These are phyloP conservation scores for Bucco capensis DNA, from an alignment of 2,113 vertebrate genomes.

Conservation along the genomic window DNA sequence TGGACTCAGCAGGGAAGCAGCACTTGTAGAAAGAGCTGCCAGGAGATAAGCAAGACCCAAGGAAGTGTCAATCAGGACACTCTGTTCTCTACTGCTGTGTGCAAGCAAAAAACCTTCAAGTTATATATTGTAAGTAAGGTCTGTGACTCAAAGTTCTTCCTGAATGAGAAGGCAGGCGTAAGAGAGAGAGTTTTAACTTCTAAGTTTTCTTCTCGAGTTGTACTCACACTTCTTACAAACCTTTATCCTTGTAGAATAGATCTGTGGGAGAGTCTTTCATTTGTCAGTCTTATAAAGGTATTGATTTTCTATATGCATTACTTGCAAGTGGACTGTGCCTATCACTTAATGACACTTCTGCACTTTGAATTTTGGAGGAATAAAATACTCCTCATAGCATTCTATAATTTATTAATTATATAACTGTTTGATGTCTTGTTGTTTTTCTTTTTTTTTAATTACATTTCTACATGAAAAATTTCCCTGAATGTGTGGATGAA, in stretches of 20 bases:
- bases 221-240: neutral
- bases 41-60: neutral
- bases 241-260: neutral
- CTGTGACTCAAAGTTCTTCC: neutral
- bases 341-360: neutral
- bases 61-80: neutral
- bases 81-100: neutral
- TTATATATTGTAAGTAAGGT: neutral
- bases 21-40: neutral
- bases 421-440: neutral
- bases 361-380: neutral
- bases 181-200: neutral
- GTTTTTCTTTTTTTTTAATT: neutral
- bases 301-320: neutral
- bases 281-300: neutral
- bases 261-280: neutral
- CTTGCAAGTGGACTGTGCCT: neutral
- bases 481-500: no score
- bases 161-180: neutral
- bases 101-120: neutral
- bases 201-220: neutral
- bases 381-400: neutral
- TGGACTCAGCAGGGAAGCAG: slow-evolving; percentile 1
- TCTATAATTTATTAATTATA: neutral
- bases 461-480: neutral